These are phyloP conservation scores for Indicator maculatus DNA, from an alignment of 2,113 vertebrate genomes.

Conservation along the genomic window DNA sequence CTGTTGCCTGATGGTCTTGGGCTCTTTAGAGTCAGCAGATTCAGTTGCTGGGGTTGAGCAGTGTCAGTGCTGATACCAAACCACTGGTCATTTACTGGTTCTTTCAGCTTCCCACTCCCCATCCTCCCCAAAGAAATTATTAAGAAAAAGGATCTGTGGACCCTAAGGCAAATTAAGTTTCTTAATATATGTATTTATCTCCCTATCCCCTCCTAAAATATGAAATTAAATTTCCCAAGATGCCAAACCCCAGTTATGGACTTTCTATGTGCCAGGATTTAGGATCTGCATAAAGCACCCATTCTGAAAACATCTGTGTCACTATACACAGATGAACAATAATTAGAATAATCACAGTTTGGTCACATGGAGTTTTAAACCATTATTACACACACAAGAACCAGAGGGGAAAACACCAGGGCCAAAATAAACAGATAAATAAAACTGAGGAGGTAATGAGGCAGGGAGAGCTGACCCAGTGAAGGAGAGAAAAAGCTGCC, in stretches of 20 bases:
- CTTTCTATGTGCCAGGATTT: not conserved
- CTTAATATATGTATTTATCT: not conserved
- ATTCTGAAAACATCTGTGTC: conserved; percentile 17
- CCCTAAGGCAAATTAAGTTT: not conserved
- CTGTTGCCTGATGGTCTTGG: not conserved
- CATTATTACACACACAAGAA: not conserved
- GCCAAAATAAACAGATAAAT: conserved; percentile 38
- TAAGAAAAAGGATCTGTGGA: not conserved
- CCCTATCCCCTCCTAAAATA: not conserved
- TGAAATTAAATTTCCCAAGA: not conserved
- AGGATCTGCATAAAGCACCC: not conserved
- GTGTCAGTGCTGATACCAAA: not conserved
- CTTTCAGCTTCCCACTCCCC: not conserved
- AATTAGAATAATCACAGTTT: not conserved
- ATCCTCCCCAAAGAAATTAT: no score
- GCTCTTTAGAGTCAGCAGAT: not conserved
- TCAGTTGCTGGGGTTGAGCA: not conserved
- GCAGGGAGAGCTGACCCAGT: not conserved
- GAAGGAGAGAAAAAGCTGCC: not conserved
- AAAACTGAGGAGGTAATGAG: not conserved
- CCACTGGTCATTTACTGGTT: not conserved
- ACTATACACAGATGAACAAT: conserved; percentile 1
- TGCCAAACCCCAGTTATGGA: not conserved
- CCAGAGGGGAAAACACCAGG: not conserved
- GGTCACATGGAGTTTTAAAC: not conserved